Evolutionary conservation across 2,797 vertebrate species (phyloP), one percentile per base, ranked within the genome.

Genomic region (Onychomys leucogaster): DNA sequence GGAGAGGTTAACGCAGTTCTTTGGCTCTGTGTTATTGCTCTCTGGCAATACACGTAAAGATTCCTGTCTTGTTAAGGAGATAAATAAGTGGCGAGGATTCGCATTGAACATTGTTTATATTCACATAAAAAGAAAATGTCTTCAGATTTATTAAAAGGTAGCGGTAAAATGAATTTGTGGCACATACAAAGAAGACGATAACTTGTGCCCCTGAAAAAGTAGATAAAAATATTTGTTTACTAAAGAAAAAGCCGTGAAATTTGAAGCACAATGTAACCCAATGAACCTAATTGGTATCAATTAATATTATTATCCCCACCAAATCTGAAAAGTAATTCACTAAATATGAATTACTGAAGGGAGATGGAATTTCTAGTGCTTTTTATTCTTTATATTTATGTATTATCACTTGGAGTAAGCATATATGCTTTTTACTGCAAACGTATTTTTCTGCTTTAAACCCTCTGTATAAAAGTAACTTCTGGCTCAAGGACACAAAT

Each of bases 61-160:
- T 90, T 2, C 63, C 90, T 90, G 81, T 88, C 49, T 95, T 61
- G 69, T 97, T 93, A 89, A 76, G 52, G 61, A 95, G 80, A 59
- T 81, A 90, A 86, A 85, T 34, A 92, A 76, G 19, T 87, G n/a
- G 27, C 37, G 69, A 89, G 23, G 25, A 85, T 88, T 87, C 80
- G 27, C 94, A 73, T 0, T 90, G 63, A 91, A 0, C n/a, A 92
- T 9, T 82, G 87, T 94, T 96, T 95, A 96, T 84, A 80, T 77
- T 92, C 75, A 77, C 27, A 91, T 93, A 73, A 93, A 96, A 90
- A 59, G n/a, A 55, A 98, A 91, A 71, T 63, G 17, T 32, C 17
- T 71, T 95, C n/a, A 87, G 84, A 96, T 93, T 90, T 95, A 91
- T 94, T 88, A 77, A 95, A 91, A 87, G 17, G 5, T 57, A 76